A percentile compares a stretch with the other conserved stretches of the same genome.
These are phyloP conservation scores for Tokudaia tokunoshimensis DNA, from an alignment of 2,797 vertebrate species.

Conservation along the genomic window DNA sequence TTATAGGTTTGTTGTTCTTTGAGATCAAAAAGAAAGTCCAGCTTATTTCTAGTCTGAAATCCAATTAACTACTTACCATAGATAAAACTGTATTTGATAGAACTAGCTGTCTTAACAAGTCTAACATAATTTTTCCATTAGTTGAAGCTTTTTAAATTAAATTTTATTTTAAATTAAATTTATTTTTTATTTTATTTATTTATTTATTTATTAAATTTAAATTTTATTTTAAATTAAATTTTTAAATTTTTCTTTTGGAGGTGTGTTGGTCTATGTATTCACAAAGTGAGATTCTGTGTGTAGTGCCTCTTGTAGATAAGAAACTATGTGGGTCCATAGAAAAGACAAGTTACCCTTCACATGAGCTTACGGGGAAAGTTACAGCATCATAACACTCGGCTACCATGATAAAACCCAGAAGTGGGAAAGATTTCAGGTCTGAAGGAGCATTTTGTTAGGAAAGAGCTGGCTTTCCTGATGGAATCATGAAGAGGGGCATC, in stretches of 20 bases:
- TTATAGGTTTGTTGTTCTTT: neutral
- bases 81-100: neutral
- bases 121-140: neutral
- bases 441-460: neutral
- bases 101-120: neutral
- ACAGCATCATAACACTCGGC: neutral
- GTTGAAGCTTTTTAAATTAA: neutral
- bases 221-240: too few relatives aligned
- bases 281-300: neutral
- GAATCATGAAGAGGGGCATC: accelerated
- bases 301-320: neutral
- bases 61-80: neutral
- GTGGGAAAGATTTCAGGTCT: neutral
- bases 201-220: too few relatives aligned
- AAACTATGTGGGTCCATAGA: neutral
- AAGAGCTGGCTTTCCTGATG: neutral
- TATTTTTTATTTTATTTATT: too few relatives aligned
- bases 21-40: constrained; percentile 17
- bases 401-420: neutral
- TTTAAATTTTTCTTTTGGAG: neutral
- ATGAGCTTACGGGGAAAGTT: neutral
- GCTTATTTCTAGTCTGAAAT: neutral
- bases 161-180: too few relatives aligned
- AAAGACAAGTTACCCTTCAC: neutral
- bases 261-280: neutral